Conservation (phyloP, 1,140 invertebrate species). For the Pemphigus obesinymphae region DNA sequence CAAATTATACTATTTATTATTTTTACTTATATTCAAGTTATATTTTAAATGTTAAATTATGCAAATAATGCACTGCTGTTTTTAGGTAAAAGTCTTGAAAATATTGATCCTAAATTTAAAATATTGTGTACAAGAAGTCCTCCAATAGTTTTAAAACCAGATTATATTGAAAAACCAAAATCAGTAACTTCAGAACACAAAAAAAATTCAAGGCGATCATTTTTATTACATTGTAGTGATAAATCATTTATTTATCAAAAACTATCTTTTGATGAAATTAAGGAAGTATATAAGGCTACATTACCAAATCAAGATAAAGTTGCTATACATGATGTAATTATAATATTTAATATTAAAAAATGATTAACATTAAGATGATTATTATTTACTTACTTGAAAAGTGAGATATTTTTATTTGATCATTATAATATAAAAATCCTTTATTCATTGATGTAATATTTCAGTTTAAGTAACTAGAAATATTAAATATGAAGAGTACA, state of each 20-base stretch:
- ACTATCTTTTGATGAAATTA: neutral
- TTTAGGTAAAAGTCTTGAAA: neutral
- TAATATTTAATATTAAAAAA: too few relatives aligned
- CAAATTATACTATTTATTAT: too few relatives aligned
- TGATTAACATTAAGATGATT: too few relatives aligned
- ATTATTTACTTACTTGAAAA: too few relatives aligned
- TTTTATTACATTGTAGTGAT: neutral
- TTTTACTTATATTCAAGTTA: too few relatives aligned
- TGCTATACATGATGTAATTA: neutral
- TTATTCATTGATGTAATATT: too few relatives aligned
- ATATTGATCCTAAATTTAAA: neutral
- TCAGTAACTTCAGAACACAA: neutral
- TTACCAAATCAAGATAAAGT: neutral
- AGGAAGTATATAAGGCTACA: neutral
- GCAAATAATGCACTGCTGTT: too few relatives aligned
- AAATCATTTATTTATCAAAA: neutral
- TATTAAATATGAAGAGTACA: too few relatives aligned
- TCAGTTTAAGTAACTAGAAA: too few relatives aligned
- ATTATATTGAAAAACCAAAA: neutral
- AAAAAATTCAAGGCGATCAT: slow-evolving; percentile 4
- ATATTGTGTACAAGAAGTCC: neutral
- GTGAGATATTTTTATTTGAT: too few relatives aligned
- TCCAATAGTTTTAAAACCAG: neutral
- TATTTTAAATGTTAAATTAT: too few relatives aligned
- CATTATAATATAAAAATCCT: too few relatives aligned